A percentile compares a stretch with the other conserved stretches of the same genome.
These are phyloP conservation scores for Eulemur albifrons DNA, from an alignment of 2,797 vertebrate genomes.

Conservation along the genomic window DNA sequence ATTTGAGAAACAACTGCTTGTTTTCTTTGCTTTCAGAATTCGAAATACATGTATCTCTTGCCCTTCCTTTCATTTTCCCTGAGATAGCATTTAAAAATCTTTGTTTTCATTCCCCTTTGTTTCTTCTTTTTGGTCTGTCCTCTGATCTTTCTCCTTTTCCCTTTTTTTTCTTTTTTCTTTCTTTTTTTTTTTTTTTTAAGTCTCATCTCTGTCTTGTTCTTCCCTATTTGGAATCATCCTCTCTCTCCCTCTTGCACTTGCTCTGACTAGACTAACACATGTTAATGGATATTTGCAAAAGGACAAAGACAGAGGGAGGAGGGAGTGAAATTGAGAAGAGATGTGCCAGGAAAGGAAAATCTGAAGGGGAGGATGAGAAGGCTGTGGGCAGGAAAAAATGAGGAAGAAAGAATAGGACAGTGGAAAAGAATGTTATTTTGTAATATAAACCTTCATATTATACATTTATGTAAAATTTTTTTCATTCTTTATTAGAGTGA, in stretches of 20 bases:
- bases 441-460: background rate
- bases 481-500: background rate
- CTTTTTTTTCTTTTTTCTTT: background rate
- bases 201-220: background rate
- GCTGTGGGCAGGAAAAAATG: background rate
- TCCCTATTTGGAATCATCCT: background rate
- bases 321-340: background rate
- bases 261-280: background rate
- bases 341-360: background rate
- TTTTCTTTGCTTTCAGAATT: background rate
- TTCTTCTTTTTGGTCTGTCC: background rate
- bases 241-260: background rate
- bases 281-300: conserved; percentile 21
- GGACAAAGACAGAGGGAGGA: background rate
- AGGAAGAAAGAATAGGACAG: background rate
- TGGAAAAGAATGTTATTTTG: background rate
- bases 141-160: background rate
- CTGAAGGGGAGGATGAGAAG: background rate
- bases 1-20: background rate
- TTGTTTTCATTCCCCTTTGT: background rate
- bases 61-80: background rate
- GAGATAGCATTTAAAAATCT: background rate
- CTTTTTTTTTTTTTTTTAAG: background rate
- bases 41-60: background rate
- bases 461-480: background rate